A percentile compares a stretch with the other conserved stretches of the same genome.
phyloP scores from a whole-genome alignment of 2,113 vertebrate genomes.

The Sapajus apella region DNA sequence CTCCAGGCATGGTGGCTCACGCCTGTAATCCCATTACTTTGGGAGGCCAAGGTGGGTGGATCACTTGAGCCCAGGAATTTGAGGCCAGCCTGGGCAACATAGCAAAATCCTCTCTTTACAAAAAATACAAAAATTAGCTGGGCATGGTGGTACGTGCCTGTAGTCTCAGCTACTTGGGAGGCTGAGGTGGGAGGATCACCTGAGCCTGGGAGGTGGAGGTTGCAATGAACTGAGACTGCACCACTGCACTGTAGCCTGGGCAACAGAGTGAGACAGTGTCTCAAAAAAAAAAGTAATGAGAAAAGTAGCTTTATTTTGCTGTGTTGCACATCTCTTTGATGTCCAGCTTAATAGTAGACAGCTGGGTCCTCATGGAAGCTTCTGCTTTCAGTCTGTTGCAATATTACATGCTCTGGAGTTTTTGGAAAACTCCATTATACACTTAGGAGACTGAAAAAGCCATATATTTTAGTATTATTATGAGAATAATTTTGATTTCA shows the following conservation, averaged over 20 bases:
- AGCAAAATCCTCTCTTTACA: neutral
- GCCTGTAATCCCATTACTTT: neutral
- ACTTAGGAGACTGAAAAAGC: neutral
- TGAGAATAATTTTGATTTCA: neutral
- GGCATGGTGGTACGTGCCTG: neutral
- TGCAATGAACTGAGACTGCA: neutral
- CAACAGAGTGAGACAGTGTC: neutral
- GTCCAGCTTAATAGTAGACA: conserved; percentile 3
- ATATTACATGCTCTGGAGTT: neutral
- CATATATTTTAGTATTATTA: neutral
- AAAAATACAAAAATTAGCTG: neutral
- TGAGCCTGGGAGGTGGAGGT: neutral
- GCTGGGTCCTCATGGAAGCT: neutral
- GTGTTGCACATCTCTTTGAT: neutral
- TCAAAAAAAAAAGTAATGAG: neutral
- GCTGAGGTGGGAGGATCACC: neutral
- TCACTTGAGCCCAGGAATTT: no score
- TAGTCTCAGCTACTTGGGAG: neutral
- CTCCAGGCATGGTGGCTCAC: neutral
- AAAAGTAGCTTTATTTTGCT: neutral
- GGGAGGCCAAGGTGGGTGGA: neutral
- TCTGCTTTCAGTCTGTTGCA: neutral
- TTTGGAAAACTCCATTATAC: neutral
- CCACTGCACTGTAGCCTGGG: neutral
- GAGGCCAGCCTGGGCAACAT: neutral